Percentiles rank a stretch among this genome's conserved stretches.
phyloP scores from a whole-genome alignment of 1,140 invertebrate genomes.

The Samia ricini region DNA sequence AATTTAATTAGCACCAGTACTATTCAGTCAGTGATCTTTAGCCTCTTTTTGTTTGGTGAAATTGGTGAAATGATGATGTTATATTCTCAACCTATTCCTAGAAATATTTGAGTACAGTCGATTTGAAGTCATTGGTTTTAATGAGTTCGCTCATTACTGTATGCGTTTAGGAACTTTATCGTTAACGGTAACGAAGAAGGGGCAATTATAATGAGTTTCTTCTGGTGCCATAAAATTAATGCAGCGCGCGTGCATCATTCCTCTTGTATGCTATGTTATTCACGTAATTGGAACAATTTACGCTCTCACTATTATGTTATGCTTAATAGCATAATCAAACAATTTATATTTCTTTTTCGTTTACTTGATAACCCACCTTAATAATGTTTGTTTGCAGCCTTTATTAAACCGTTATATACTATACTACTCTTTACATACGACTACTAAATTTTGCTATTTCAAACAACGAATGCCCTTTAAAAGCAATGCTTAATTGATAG shows the following conservation, averaged over 20 bases:
- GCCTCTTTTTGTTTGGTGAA: neutral
- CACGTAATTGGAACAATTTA: constrained; percentile 60
- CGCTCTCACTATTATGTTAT: constrained; percentile 41
- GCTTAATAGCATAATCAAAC: constrained; percentile 33
- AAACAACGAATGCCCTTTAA: neutral
- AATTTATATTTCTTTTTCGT: constrained; percentile 4
- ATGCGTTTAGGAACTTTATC: neutral
- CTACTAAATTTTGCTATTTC: neutral
- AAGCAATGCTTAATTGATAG: neutral
- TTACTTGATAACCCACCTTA: neutral
- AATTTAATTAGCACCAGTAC: neutral
- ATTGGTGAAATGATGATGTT: neutral
- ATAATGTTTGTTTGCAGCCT: neutral
- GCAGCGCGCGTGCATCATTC: constrained; percentile 31
- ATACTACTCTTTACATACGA: neutral
- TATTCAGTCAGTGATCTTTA: neutral
- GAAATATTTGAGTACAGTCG: neutral
- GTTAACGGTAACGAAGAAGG: constrained; percentile 35
- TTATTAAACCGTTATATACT: neutral
- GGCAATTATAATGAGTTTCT: constrained; percentile 56
- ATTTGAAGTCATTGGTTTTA: neutral
- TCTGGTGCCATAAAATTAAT: constrained; percentile 49
- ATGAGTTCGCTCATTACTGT: neutral
- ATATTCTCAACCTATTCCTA: neutral
- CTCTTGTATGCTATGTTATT: constrained; percentile 19